Evolutionary conservation across 2,797 vertebrate species (phyloP), one percentile per base, ranked within the genome.

Genomic region (Craterocephalus amniculus): DNA sequence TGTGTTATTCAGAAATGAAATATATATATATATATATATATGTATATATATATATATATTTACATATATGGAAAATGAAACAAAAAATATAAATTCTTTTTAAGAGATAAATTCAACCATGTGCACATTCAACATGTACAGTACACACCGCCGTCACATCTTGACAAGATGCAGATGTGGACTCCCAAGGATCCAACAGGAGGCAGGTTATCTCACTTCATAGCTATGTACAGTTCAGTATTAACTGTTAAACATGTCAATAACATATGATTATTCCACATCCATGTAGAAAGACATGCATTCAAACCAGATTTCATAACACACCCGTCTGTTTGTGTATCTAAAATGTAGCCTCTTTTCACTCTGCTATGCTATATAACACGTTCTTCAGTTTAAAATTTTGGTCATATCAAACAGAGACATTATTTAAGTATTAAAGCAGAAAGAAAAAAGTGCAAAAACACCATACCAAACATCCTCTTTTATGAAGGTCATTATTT

Each of bases 401-500:
- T 85, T 66, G 79, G 79, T 88, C 87, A 87, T 81, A 84, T 88
- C 81, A 90, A 88, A 83, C 78, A 71, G 79, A 88, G 80, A 92
- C 89, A 86, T 48, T 90, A 88, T 91, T 89, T 88, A 91, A 91
- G 80, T 89, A 92, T 91, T 90, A 85, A 77, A 83, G 87, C 88
- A n/a, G n/a, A n/a, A n/a, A 88, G 85, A 85, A 90, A 90, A 87
- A 89, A 88, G 78, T 83, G 85, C 84, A 89, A 88, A 87, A 86
- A 88, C 24, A 55, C 83, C 85, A 83, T 88, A 80, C 89, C 87
- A 85, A 87, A 90, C 89, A 63, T 81, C 86, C 87, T 91, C 89
- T 93, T 92, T 91, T 91, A 87, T 88, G 87, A 89, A 88, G 81
- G 86, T 91, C 83, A 87, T 93, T 90, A 92, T 92, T 93, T 93